Percentiles rank a stretch among this genome's conserved stretches.
phyloP scores from a whole-genome alignment of 2,888 invertebrate genomes.

The Melanostoma scalare region DNA sequence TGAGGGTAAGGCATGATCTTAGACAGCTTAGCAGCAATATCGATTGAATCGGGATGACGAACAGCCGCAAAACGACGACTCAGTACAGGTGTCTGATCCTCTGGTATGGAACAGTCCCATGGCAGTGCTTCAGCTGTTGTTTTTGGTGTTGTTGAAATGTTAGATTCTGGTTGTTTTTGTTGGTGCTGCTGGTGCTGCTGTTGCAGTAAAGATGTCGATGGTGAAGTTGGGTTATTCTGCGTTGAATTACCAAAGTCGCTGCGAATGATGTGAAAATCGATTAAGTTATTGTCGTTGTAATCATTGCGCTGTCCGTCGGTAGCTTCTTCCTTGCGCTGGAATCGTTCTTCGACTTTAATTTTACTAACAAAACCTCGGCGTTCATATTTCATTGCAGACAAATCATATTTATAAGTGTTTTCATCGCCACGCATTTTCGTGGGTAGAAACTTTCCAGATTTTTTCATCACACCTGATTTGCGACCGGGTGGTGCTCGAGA shows the following conservation, averaged over 20 bases:
- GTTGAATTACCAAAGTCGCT: conserved; percentile 59
- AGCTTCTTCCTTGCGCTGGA: conserved; percentile 74
- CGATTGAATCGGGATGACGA: conserved; percentile 79
- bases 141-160: conserved; percentile 69
- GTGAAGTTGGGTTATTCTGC: conserved; percentile 52
- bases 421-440: conserved; percentile 79
- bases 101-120: conserved; percentile 80
- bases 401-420: conserved; percentile 81
- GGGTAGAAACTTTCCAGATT: conserved; percentile 78
- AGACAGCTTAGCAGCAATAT: conserved; percentile 79
- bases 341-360: conserved; percentile 75
- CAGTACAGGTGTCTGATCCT: conserved; percentile 80
- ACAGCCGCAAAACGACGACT: conserved; percentile 82
- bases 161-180: conserved; percentile 67
- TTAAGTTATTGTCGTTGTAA: conserved; percentile 82
- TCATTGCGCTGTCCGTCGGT: conserved; percentile 76
- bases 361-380: conserved; percentile 81
- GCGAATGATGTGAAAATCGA: conserved; percentile 78
- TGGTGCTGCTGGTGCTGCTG: conserved; percentile 53
- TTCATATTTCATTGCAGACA: conserved; percentile 80
- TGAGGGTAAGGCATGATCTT: conserved; percentile 80
- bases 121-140: conserved; percentile 79
- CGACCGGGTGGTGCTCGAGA: conserved; percentile 85
- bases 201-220: conserved; percentile 44
- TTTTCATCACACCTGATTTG: conserved; percentile 80